phyloP scores from a whole-genome alignment of 2,797 vertebrate species.

The Carapus acus region DNA sequence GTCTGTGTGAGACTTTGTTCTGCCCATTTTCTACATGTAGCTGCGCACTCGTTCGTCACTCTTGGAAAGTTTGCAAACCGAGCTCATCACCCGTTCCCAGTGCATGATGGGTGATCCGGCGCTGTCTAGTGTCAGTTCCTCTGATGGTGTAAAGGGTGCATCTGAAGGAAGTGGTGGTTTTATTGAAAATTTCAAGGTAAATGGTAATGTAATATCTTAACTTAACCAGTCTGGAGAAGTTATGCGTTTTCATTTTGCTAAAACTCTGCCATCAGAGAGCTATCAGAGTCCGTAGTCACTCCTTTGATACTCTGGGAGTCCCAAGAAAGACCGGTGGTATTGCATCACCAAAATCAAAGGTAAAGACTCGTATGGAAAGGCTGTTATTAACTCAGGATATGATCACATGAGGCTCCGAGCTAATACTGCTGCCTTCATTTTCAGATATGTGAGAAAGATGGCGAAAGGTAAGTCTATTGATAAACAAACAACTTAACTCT shows the following conservation, averaged over 20 bases:
- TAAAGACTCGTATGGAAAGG: conserved; percentile 22
- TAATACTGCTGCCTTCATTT: conserved; percentile 16
- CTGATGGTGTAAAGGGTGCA: conserved; percentile 53
- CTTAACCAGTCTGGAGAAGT: no score
- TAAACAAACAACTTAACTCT: background rate
- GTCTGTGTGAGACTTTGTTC: background rate
- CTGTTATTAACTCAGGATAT: conserved; percentile 4
- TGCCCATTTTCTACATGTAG: conserved; percentile 41
- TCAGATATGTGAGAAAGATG: conserved; percentile 65
- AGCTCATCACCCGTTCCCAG: conserved; percentile 69
- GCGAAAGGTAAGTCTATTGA: conserved; percentile 58
- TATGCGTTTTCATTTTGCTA: no score
- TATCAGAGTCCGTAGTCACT: conserved; percentile 86
- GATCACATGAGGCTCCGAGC: background rate
- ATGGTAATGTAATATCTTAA: background rate
- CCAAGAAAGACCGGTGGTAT: conserved; percentile 62
- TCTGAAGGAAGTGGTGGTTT: conserved; percentile 74
- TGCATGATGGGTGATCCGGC: conserved; percentile 72
- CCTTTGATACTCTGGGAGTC: conserved; percentile 80
- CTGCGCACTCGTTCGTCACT: conserved; percentile 74
- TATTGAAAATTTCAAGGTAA: conserved; percentile 78
- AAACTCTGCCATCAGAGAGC: conserved; percentile 70
- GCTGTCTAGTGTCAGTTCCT: conserved; percentile 34
- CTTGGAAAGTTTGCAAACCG: conserved; percentile 69
- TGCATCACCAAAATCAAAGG: conserved; percentile 64